These are phyloP conservation scores for Apaloderma vittatum DNA, from an alignment of 2,113 vertebrate species.

Conservation along the genomic window DNA sequence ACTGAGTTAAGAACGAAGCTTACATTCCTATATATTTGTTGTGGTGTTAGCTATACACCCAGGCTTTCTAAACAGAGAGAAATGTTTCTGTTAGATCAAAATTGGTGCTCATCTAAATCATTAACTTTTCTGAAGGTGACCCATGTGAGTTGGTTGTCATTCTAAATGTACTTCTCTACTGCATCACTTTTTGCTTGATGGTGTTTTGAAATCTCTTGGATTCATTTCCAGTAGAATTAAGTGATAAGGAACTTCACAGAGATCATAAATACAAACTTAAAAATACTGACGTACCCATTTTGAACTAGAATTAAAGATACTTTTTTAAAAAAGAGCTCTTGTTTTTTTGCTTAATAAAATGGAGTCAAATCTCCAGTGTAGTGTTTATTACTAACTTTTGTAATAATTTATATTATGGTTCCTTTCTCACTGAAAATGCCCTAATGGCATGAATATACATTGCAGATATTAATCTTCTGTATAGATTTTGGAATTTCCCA, in stretches of 20 bases:
- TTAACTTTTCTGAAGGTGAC: neutral
- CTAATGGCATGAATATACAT: neutral
- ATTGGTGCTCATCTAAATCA: neutral
- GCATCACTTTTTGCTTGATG: neutral
- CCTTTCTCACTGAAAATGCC: neutral
- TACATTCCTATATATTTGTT: neutral
- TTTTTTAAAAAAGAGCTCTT: accelerated
- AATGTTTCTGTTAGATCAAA: neutral
- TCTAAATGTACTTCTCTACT: neutral
- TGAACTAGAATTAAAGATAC: neutral
- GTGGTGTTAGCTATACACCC: neutral
- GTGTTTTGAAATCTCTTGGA: neutral
- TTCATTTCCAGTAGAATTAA: neutral
- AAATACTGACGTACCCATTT: neutral
- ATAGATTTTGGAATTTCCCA: neutral
- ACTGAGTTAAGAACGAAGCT: neutral
- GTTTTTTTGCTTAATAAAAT: accelerated
- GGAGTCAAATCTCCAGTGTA: too few species aligned
- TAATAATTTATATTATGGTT: neutral
- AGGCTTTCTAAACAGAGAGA: neutral
- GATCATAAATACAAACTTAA: neutral
- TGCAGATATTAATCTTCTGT: neutral
- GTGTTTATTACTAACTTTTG: accelerated
- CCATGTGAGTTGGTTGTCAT: neutral
- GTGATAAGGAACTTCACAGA: neutral